Evolutionary conservation across 2,113 vertebrate genomes (phyloP).

Genomic region (Actinemys pallida): DNA sequence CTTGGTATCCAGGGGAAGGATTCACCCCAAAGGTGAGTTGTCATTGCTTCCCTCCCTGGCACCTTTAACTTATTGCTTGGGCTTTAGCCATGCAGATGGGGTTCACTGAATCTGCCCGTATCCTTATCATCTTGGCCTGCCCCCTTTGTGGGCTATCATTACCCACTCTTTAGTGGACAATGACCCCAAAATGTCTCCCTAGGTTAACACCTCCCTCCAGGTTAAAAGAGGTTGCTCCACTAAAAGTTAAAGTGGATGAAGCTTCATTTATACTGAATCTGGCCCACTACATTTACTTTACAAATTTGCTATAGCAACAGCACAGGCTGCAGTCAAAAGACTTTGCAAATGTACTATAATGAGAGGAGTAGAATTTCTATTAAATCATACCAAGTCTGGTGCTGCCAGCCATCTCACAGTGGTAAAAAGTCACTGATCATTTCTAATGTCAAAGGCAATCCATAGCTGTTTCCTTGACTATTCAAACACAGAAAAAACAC

Average conservation of each 20-base stretch:
- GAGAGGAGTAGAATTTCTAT: conserved; percentile 36
- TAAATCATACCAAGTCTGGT: conserved; percentile 14
- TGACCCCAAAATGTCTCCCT: neutral
- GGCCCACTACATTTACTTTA: conserved; percentile 18
- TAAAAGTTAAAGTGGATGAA: neutral
- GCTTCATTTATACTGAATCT: neutral
- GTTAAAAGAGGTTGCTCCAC: neutral
- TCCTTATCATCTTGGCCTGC: neutral
- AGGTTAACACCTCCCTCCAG: neutral
- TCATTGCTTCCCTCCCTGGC: neutral
- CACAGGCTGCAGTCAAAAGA: conserved; percentile 8
- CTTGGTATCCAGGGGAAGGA: neutral
- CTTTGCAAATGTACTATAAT: conserved; percentile 43
- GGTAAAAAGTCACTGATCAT: neutral
- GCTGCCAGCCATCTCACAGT: neutral
- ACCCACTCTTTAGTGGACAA: neutral
- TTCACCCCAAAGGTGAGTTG: neutral
- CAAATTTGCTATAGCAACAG: conserved; percentile 48
- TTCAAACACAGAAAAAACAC: neutral
- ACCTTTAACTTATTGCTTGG: neutral
- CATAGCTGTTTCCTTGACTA: conserved; percentile 36
- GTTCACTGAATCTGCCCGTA: neutral
- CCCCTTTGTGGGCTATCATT: neutral
- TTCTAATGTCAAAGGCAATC: neutral
- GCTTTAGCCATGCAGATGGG: neutral